phyloP scores from a whole-genome alignment of 2,888 invertebrate species.

The Platycnemis pennipes region DNA sequence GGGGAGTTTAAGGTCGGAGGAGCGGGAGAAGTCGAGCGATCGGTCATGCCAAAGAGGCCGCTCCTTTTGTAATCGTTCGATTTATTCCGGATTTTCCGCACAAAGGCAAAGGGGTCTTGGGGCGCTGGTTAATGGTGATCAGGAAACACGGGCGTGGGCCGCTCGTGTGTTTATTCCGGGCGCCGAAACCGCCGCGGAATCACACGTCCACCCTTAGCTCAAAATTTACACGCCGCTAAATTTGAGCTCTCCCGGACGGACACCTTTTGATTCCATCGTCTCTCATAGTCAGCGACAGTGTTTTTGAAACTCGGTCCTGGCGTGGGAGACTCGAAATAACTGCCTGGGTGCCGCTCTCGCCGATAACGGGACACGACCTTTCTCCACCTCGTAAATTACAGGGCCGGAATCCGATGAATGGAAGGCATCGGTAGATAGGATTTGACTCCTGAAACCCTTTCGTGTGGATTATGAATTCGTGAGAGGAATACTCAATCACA shows the following conservation, averaged over 20 bases:
- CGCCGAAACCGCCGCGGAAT: neutral
- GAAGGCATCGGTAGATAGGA: neutral
- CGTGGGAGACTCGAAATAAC: neutral
- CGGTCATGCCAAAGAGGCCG: neutral
- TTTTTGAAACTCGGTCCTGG: neutral
- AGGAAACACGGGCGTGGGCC: neutral
- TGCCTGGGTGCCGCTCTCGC: neutral
- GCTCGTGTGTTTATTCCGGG: neutral
- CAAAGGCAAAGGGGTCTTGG: neutral
- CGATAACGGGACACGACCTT: neutral
- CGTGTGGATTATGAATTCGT: neutral
- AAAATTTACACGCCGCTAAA: neutral
- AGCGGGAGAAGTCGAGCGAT: neutral
- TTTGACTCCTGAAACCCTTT: neutral
- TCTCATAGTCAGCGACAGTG: neutral
- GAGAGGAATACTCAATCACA: neutral
- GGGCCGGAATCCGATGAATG: neutral
- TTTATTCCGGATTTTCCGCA: neutral
- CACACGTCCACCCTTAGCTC: neutral
- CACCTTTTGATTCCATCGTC: neutral
- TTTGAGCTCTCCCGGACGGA: neutral
- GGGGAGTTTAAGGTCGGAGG: neutral
- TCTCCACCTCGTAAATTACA: neutral
- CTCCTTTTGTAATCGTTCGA: neutral
- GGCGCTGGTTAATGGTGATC: neutral